Evolutionary conservation across 2,113 vertebrate species (phyloP), one percentile per base, ranked within the genome.

Genomic region (Lasiurus borealis): DNA sequence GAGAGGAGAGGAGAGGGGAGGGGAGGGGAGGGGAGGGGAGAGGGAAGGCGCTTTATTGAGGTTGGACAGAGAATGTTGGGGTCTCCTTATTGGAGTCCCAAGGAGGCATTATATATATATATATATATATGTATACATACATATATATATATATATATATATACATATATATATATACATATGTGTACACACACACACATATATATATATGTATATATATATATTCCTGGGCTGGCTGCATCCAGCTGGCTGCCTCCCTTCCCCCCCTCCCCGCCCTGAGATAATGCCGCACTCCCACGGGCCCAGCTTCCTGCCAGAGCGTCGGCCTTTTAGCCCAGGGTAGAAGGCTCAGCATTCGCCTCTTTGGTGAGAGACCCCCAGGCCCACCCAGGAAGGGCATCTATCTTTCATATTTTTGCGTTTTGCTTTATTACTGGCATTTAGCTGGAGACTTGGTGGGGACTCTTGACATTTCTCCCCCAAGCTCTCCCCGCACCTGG

Each of bases 391-490:
- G 62, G 71, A 71, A 8, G 6, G 13, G 46, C 85, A 52, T 73
- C 46, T 50, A 18, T 64, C 40, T 76, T 29, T 84, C 54, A 62
- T 1, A 27, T 71, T 40, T 44, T 59, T 50, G 6, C 44, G 54
- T 83, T 85, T 48, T 62, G 4, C 16, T 85, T 64, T 77, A 54
- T 87, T 77, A 68, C 31, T 90, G 27, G 21, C 36, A 73, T 88
- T 96, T 73, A 73, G 92, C 46, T 85, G 64, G 83, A 95, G 52
- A 78, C 15, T 94, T 97, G 86, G 25, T 76, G 64, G 91, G 54
- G 44, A 9, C 69, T 66, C 88, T 44, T 48, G 59, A 88, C 91
- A 87, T 93, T 87, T 50, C 66, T 75, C 25, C 52, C 18, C 80
- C 80, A 81, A 44, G 66, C 72, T 86, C 57, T 23, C 72, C 85